Evolutionary conservation across 2,888 invertebrate genomes (phyloP), one percentile per base, ranked within the genome.

Genomic region (Nymphalis c-album): DNA sequence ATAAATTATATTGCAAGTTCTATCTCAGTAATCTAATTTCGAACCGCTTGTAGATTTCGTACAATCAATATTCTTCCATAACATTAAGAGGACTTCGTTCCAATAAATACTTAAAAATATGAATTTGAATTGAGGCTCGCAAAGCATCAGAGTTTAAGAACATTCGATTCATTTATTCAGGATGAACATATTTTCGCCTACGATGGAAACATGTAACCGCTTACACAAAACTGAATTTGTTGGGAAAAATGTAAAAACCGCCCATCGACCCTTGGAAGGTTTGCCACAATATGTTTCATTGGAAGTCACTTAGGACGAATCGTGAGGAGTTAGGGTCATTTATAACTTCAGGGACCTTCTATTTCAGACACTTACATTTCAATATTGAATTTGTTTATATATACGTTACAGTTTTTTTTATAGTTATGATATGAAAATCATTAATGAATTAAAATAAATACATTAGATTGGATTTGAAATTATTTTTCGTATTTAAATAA

Each of bases 161-260:
- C 22, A 16, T 62, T 40, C 35, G 17, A 62, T 51, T 40, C 40
- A 62, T 40, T 35, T 48, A 61, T 59, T 60, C 47, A 55, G 31
- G 26, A 35, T 26, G 7, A 60, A 60, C 53, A 65, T 55, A 65
- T 65, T 47, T 60, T 47, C 47, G 46, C 35, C 45, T 18, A 59
- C 59, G 55, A 55, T 46, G 55, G 45, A 45, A 26, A 53, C n/a
- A 63, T 63, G 53, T 63, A 59, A 64, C 40, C 73, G 75, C 69
- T 71, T 71, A 77, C 74, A 73, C 69, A 66, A 76, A 75, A 76
- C 70, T 73, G 77, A 80, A 80, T 82, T 81, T 80, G 82, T 81
- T 81, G 80, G 83, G 83, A 87, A 87, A 88, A 86, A 88, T 87
- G 87, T 82, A 77, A 87, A 90, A 85, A 87, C 85, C 86, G 83